phyloP scores from a whole-genome alignment of 2,113 vertebrate genomes.

The Stegostoma tigrinum region DNA sequence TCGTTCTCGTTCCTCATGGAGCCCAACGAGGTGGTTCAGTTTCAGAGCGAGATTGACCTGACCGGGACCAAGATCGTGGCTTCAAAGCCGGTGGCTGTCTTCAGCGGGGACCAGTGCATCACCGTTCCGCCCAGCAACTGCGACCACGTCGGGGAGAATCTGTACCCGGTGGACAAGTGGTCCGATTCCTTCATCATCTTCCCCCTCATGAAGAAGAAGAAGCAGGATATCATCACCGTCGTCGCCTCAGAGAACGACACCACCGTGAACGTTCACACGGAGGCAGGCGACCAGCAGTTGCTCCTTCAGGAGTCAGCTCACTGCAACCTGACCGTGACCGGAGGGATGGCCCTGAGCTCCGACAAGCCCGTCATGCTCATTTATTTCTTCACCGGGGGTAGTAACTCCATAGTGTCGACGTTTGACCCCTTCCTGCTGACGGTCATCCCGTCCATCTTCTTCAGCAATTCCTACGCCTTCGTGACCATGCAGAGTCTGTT shows the following conservation, averaged over 20 bases:
- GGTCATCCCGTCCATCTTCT: neutral
- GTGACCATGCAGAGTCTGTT: neutral
- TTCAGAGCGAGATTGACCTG: neutral
- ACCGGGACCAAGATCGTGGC: neutral
- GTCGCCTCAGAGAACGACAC: neutral
- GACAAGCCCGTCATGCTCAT: neutral
- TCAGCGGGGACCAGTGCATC: neutral
- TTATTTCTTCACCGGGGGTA: neutral
- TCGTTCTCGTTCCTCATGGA: neutral
- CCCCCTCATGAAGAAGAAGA: neutral
- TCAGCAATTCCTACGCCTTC: neutral
- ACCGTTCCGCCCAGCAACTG: neutral
- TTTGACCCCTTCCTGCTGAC: conserved; percentile 4
- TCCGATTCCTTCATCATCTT: neutral
- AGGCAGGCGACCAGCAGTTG: accelerated
- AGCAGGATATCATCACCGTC: neutral
- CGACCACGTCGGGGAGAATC: neutral
- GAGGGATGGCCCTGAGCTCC: neutral
- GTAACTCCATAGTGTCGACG: neutral
- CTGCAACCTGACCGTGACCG: neutral
- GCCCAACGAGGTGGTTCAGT: neutral
- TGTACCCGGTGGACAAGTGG: neutral
- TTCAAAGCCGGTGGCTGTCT: neutral
- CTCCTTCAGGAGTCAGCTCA: neutral
- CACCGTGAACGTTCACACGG: neutral